Evolutionary conservation across 2,113 vertebrate genomes (phyloP), one percentile per base, ranked within the genome.

Genomic region (Psilopsiagon aurifrons): DNA sequence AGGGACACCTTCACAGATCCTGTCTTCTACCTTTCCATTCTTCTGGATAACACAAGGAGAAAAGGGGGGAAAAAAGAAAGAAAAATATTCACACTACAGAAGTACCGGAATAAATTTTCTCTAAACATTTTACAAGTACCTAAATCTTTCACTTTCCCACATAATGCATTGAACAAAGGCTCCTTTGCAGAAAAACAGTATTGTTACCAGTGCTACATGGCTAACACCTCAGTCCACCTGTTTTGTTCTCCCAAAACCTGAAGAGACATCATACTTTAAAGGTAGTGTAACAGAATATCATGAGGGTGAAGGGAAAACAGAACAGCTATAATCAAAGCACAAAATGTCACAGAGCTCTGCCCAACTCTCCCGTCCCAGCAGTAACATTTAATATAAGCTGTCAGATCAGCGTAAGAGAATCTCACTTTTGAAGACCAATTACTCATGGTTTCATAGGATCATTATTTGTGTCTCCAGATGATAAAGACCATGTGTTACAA

Each of bases 11-110:
- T 94, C 64, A 81, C 47, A 88, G 51, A 82, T 81, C 35, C 90
- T 84, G 69, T 93, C 79, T 83, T 90, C 82, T 80, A 78, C 89
- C 74, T 57, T 95, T 91, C 74, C 41, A 59, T 79, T 44, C 17
- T 83, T 95, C 63, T 77, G 31, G 46, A 81, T 41, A 86, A 57
- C 22, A 80, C 6, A 6, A 22, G 75, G 28, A 90, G 33, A 95
- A 78, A 92, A 85, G 23, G 20, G 60, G 6, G 10, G 15, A 6
- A 18, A 13, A 16, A 67, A 11, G 37, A 60, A 29, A 49, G 9
- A 71, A 59, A 27, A 49, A 14, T 70, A 91, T 90, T 84, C 44
- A 83, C 46, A 85, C 16, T 29, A 76, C 15, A 19, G 17, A 83
- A 88, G 9, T 64, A 77, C 6, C 63, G 16, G 41, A 91, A 66